phyloP scores from a whole-genome alignment of 2,797 vertebrate genomes.

The Sebastes paucispinis region DNA sequence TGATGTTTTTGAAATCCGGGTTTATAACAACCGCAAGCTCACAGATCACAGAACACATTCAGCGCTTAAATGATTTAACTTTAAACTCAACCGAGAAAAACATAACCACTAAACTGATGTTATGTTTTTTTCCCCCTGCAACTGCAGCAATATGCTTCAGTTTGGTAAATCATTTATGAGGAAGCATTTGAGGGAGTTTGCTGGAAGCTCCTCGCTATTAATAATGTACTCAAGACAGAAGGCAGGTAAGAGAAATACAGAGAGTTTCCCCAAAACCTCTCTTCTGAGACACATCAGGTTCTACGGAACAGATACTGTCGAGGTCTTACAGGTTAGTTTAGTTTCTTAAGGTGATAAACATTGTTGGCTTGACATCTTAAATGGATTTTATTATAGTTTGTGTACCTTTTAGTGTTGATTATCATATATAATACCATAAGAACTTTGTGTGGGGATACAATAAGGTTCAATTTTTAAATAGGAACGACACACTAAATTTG shows the following conservation, averaged over 20 bases:
- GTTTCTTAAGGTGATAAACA: neutral
- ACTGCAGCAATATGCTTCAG: neutral
- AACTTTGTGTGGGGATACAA: too few species aligned
- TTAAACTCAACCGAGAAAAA: neutral
- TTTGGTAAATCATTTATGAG: conserved; percentile 16
- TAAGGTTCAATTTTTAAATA: too few species aligned
- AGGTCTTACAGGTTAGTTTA: neutral
- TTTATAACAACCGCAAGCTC: neutral
- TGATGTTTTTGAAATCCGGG: neutral
- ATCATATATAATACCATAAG: too few species aligned
- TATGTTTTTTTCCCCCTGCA: neutral
- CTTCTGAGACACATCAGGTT: neutral
- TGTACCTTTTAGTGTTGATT: too few species aligned
- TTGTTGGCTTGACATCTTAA: neutral
- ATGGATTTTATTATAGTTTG: too few species aligned
- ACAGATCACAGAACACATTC: neutral
- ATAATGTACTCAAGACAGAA: conserved; percentile 17
- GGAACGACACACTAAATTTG: too few species aligned
- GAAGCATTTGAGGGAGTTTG: neutral
- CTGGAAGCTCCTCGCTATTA: conserved; percentile 11
- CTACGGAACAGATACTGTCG: neutral
- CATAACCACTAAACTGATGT: conserved; percentile 8
- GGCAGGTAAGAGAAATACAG: neutral
- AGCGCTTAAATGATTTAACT: neutral
- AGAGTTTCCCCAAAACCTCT: neutral